Evolutionary conservation across 2,888 invertebrate genomes (phyloP), one percentile per base, ranked within the genome.

Genomic region (Agrenia bidenticulata): DNA sequence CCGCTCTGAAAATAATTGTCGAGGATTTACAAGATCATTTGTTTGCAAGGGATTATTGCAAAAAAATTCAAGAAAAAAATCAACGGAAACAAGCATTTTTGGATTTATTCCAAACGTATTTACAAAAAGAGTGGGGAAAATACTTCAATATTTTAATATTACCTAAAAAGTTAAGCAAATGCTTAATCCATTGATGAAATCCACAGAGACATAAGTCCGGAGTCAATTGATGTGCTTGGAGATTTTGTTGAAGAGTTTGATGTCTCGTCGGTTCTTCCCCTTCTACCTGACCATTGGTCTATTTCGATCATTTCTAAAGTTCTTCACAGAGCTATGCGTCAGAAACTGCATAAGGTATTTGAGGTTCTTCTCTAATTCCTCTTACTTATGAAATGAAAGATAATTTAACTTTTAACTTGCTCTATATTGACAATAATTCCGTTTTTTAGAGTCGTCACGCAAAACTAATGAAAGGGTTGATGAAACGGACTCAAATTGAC

Each of bases 31-130:
- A 80, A 63, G 83, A 84, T 77, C 82, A 79, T 69, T 77, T 77
- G 45, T 81, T 81, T 26, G 84, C 84, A 4, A 81, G 82, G 76
- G 80, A 80, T 66, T 83, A 83, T 74, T 84, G 84, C 72, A 69
- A 79, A 21, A 78, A 80, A 49, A 80, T 81, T 7, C 77, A 78
- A 56, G 80, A 80, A 58, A 65, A 72, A 4, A 74, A 72, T 11
- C 79, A 79, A 61, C 75, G 80, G 50, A 78, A 79, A 66, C 72
- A 79, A n/a, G 78, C 82, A 21, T 82, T 80, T 72, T 79, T 81
- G 61, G 79, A 78, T 39, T 76, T 82, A 23, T 78, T 83, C 11
- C 76, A 77, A 68, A 80, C 82, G 37, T 82, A 82, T 73, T 76
- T 82, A 23, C 80, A 80, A 80, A 80, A 74, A 73, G 77, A 61